Percentiles rank a stretch among this genome's conserved stretches.
Evolutionary conservation across 2,113 vertebrate species (phyloP).

Genomic region (Alligator mississippiensis): DNA sequence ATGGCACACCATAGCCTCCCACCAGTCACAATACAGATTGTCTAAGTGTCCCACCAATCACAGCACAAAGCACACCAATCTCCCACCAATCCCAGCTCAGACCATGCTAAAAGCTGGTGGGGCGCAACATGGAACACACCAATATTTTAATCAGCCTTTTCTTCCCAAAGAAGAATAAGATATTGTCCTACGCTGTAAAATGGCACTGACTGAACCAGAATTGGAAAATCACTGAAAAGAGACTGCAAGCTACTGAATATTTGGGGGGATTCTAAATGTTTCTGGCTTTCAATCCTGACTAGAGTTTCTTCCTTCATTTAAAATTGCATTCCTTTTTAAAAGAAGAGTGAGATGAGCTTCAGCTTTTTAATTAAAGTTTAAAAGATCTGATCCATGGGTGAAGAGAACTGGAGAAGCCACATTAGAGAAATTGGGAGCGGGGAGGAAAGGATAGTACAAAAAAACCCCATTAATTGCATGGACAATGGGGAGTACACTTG

Average conservation of each 20-base stretch:
- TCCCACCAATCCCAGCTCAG: too few species aligned
- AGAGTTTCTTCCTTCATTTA: too few species aligned
- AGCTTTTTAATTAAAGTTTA: not conserved
- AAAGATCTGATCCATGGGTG: not conserved
- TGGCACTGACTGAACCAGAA: too few species aligned
- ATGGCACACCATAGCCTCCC: not conserved
- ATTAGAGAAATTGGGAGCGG: not conserved
- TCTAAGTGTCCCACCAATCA: too few species aligned
- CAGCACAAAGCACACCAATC: too few species aligned
- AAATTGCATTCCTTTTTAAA: not conserved
- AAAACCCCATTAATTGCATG: fast-evolving
- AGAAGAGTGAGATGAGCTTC: not conserved
- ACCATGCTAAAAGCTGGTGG: too few species aligned
- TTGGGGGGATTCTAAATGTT: fast-evolving
- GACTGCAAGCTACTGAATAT: not conserved
- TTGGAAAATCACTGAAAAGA: too few species aligned
- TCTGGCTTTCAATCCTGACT: not conserved
- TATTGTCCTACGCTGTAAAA: fast-evolving
- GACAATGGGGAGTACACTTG: not conserved
- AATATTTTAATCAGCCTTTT: not conserved
- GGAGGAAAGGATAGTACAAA: not conserved
- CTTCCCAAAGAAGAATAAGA: not conserved
- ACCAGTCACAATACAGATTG: not conserved
- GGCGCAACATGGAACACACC: not conserved
- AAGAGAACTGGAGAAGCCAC: not conserved